phyloP scores from a whole-genome alignment of 2,797 vertebrate species.

The Megaceryle alcyon region DNA sequence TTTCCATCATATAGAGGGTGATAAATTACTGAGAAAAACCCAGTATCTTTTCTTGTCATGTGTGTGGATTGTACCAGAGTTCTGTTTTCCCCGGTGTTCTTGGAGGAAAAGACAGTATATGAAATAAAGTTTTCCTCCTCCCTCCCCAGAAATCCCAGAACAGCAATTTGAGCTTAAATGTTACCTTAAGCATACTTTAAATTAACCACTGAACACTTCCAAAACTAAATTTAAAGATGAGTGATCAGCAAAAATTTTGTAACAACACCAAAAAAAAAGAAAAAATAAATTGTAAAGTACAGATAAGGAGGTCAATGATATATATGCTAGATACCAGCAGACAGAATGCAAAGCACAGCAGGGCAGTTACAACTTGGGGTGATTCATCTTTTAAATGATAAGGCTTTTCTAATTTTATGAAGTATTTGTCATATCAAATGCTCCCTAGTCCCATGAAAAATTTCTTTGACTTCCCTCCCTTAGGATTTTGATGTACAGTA shows the following conservation, averaged over 20 bases:
- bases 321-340: conserved; percentile 8
- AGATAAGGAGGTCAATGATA: not conserved
- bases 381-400: conserved; percentile 65
- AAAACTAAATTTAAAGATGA: conserved; percentile 60
- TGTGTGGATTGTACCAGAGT: conserved; percentile 53
- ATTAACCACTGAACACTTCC: conserved; percentile 40
- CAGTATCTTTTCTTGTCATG: conserved; percentile 55
- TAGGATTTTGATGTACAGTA: conserved; percentile 40
- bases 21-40: conserved; percentile 71
- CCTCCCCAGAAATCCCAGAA: conserved; percentile 18
- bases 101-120: conserved; percentile 14
- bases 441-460: conserved; percentile 38
- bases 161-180: conserved; percentile 46
- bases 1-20: conserved; percentile 74
- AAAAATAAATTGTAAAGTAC: not conserved
- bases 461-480: conserved; percentile 56
- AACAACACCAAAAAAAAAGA: not conserved
- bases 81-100: conserved; percentile 35
- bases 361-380: conserved; percentile 31
- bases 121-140: conserved; percentile 44
- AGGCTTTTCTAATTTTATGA: conserved; percentile 46
- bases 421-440: conserved; percentile 65
- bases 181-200: conserved; percentile 46
- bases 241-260: conserved; percentile 37
- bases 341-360: conserved; percentile 54